phyloP scores from a whole-genome alignment of 2,113 vertebrate genomes.

The Gnathonemus echidnorhynchus region DNA sequence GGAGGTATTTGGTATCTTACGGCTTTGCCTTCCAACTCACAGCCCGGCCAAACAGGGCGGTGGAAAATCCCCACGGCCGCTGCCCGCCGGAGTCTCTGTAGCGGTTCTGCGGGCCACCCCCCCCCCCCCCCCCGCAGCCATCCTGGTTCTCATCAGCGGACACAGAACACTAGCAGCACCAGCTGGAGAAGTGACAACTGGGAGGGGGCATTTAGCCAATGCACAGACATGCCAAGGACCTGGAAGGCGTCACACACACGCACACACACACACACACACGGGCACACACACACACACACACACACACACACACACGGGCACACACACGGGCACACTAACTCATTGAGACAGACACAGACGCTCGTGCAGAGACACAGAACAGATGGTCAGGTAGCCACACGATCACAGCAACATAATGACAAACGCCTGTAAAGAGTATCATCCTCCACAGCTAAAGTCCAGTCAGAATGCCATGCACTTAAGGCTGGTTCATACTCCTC shows the following conservation, averaged over 20 bases:
- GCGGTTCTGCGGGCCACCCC: slow-evolving; percentile 40
- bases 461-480: background rate
- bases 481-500: too few relatives aligned
- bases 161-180: background rate
- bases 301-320: background rate
- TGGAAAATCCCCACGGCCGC: slow-evolving; percentile 51
- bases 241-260: background rate
- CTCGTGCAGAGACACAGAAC: background rate
- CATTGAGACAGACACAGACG: background rate
- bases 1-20: slow-evolving; percentile 46
- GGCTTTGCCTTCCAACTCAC: slow-evolving; percentile 46
- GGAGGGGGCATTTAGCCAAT: background rate
- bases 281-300: background rate
- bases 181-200: background rate
- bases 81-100: slow-evolving; percentile 44
- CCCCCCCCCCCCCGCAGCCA: background rate
- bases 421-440: background rate
- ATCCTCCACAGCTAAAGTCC: background rate
- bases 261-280: background rate
- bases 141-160: slow-evolving; percentile 15
- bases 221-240: background rate
- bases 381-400: background rate
- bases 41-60: slow-evolving; percentile 42
- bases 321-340: background rate
- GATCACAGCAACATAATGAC: background rate